Percentiles rank a stretch among this genome's conserved stretches.
Evolutionary conservation across 1,140 invertebrate species (phyloP).

Genomic region (Drosophila saltans): DNA sequence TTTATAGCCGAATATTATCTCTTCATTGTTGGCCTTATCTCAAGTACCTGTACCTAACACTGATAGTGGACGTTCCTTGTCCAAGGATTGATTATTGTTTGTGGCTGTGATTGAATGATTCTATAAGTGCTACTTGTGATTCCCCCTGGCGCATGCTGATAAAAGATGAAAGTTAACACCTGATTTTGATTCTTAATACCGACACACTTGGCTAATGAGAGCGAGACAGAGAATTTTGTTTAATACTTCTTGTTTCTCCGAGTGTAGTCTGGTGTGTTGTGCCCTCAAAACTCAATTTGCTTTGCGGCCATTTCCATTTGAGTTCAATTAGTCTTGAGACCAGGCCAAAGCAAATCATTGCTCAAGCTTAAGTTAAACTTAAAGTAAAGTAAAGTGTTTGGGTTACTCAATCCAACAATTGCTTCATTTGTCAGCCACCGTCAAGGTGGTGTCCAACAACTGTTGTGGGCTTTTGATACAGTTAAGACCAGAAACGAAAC

Average conservation of each 20-base stretch:
- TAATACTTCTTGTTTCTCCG: background rate
- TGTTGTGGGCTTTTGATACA: slow-evolving; percentile 45
- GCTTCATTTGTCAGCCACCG: slow-evolving; percentile 70
- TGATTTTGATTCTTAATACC: no score
- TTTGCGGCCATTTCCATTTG: slow-evolving; percentile 33
- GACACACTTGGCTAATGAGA: background rate
- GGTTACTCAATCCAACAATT: slow-evolving; percentile 74
- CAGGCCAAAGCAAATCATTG: slow-evolving; percentile 33
- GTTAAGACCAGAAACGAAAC: slow-evolving; percentile 9
- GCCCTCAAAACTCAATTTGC: slow-evolving; percentile 48
- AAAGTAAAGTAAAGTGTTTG: slow-evolving; percentile 40
- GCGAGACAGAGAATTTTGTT: background rate
- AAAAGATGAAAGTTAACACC: no score
- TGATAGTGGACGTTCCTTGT: background rate
- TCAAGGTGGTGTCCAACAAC: slow-evolving; percentile 64
- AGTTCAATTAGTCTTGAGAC: slow-evolving; percentile 46
- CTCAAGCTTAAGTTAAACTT: slow-evolving; percentile 24
- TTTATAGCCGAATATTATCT: slow-evolving; percentile 58
- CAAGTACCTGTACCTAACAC: slow-evolving; percentile 18
- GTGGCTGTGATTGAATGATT: no score
- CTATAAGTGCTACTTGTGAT: no score
- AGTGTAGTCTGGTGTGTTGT: slow-evolving; percentile 31
- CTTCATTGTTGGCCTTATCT: slow-evolving; percentile 26
- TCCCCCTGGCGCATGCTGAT: no score
- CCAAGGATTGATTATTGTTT: background rate